phyloP scores from a whole-genome alignment of 2,797 vertebrate species.

The Diceros bicornis region DNA sequence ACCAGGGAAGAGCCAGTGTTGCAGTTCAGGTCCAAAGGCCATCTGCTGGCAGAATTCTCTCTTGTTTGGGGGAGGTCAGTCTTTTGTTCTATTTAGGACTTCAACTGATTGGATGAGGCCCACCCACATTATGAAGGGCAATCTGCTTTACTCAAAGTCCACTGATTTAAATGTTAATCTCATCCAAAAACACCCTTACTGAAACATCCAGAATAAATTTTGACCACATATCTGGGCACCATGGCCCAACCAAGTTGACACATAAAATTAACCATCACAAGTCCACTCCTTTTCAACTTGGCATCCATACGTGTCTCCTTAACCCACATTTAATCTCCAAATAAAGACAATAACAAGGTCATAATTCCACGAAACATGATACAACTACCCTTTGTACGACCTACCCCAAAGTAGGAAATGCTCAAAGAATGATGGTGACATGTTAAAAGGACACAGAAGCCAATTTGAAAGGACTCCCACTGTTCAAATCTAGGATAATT shows the following conservation, averaged over 20 bases:
- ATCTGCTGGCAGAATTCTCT: background rate
- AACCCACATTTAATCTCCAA: background rate
- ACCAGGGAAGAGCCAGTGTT: background rate
- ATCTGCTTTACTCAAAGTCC: background rate
- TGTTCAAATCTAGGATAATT: background rate
- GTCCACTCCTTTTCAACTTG: background rate
- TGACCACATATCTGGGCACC: background rate
- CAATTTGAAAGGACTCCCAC: background rate
- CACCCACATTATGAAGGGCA: background rate
- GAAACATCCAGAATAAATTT: background rate
- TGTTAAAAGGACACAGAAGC: background rate
- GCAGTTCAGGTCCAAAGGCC: background rate
- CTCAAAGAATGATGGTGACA: background rate
- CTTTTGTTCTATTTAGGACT: background rate
- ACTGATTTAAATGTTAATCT: background rate
- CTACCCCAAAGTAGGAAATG: background rate
- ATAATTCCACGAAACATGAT: background rate
- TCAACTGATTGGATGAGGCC: background rate
- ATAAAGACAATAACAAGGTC: background rate
- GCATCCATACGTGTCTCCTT: background rate
- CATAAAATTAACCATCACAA: background rate
- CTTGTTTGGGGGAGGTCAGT: background rate
- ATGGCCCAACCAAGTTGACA: background rate
- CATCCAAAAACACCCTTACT: background rate
- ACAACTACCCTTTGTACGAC: background rate